Conservation (phyloP, 2,797 vertebrate species). For the Chaetodon trifasciatus region DNA sequence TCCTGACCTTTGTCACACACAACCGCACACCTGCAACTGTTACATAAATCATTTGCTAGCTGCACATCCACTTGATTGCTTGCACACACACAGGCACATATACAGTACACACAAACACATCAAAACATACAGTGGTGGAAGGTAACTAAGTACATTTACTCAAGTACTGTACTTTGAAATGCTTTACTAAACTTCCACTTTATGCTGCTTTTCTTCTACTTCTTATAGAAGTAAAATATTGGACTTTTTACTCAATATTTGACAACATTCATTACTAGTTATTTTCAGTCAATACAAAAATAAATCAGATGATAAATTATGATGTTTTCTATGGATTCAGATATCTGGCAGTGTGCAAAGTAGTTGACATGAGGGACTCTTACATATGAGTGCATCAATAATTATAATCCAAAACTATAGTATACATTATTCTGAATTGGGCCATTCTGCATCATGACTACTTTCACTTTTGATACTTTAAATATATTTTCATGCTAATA, state of each 20-base stretch:
- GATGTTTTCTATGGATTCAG: background rate
- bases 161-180: background rate
- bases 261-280: background rate
- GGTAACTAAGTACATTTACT: background rate
- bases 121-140: background rate
- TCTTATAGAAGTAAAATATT: background rate
- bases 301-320: background rate
- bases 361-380: too few relatives aligned
- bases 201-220: background rate
- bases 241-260: background rate
- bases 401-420: background rate
- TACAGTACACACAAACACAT: constrained; percentile 1
- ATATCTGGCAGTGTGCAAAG: background rate
- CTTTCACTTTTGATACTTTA: background rate
- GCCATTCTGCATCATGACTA: background rate
- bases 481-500: background rate
- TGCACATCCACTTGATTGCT: constrained; percentile 8
- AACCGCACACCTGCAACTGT: constrained; percentile 59
- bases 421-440: constrained; percentile 1
- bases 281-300: background rate
- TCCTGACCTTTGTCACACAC: constrained; percentile 54
- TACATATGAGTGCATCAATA: background rate
- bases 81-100: constrained; percentile 7
- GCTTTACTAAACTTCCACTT: background rate
- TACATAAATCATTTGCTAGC: constrained; percentile 55